Conservation (phyloP, 2,113 vertebrate genomes). For the Andinoacara biseriatus region DNA sequence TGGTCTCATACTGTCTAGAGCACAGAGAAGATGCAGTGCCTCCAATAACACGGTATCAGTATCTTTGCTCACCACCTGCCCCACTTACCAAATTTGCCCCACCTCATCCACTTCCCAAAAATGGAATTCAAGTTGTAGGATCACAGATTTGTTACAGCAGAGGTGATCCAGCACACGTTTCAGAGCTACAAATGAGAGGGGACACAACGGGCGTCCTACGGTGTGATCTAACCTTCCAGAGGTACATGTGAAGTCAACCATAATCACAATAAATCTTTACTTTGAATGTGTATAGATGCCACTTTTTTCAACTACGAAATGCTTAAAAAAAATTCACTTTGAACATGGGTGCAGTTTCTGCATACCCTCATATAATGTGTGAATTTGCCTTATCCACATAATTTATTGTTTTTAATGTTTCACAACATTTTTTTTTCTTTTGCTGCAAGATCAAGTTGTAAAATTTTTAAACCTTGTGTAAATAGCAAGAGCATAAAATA, state of each 20-base stretch:
- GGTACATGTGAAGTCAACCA: too few relatives aligned
- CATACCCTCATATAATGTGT: neutral
- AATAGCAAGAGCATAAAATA: fast-evolving
- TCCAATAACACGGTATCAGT: neutral
- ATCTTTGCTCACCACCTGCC: too few relatives aligned
- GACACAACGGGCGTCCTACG: too few relatives aligned
- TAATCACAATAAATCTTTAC: too few relatives aligned
- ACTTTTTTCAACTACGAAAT: too few relatives aligned
- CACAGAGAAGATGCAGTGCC: neutral
- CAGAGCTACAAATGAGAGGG: neutral
- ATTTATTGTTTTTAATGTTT: neutral
- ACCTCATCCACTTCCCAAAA: neutral
- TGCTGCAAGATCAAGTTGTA: neutral
- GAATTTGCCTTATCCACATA: neutral
- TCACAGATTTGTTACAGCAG: neutral
- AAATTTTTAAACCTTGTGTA: neutral
- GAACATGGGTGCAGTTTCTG: too few relatives aligned
- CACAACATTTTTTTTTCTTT: neutral
- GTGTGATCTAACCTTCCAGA: neutral
- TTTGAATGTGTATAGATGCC: too few relatives aligned
- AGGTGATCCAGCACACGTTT: neutral
- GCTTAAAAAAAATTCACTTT: too few relatives aligned
- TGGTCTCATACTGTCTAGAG: neutral
- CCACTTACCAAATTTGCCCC: neutral
- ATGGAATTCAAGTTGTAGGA: neutral